Conservation (phyloP, 2,888 invertebrate species). For the Drosophila putrida region DNA sequence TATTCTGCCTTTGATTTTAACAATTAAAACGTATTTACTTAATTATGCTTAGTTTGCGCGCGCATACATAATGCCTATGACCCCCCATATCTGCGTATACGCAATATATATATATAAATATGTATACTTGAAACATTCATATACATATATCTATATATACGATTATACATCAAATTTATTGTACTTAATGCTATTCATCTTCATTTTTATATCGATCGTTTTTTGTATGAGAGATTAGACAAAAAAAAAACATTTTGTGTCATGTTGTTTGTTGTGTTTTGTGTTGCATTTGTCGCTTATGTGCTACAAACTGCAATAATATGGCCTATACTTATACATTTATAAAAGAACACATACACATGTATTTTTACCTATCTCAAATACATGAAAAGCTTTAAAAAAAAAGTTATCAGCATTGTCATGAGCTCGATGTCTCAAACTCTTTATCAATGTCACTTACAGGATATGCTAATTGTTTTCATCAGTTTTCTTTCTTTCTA, state of each 20-base stretch:
- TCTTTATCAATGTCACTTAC: conserved; percentile 23
- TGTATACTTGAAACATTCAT: conserved; percentile 31
- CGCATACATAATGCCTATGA: conserved; percentile 30
- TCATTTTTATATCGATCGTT: conserved; percentile 16
- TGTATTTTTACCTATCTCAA: conserved; percentile 31
- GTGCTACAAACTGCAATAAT: conserved; percentile 75
- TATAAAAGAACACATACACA: conserved; percentile 34
- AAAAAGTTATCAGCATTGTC: conserved; percentile 28
- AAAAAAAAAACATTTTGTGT: conserved; percentile 30
- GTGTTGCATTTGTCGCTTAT: conserved; percentile 55
- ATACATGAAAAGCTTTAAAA: conserved; percentile 36
- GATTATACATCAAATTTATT: conserved; percentile 23
- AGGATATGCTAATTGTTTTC: conserved; percentile 48
- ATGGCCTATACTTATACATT: conserved; percentile 69
- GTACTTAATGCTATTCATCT: conserved; percentile 21
- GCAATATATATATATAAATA: conserved; percentile 13
- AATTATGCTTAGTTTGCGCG: conserved; percentile 54
- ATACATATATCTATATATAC: conserved; percentile 35
- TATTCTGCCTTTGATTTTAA: conserved; percentile 34
- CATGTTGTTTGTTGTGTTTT: conserved; percentile 21
- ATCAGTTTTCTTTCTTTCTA: conserved; percentile 20
- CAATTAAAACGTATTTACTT: conserved; percentile 44
- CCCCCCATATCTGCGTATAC: conserved; percentile 13
- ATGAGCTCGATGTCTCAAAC: conserved; percentile 13
- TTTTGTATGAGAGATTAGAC: conserved; percentile 8